phyloP scores from a whole-genome alignment of 2,888 invertebrate species.

The Acrobasis consociella region DNA sequence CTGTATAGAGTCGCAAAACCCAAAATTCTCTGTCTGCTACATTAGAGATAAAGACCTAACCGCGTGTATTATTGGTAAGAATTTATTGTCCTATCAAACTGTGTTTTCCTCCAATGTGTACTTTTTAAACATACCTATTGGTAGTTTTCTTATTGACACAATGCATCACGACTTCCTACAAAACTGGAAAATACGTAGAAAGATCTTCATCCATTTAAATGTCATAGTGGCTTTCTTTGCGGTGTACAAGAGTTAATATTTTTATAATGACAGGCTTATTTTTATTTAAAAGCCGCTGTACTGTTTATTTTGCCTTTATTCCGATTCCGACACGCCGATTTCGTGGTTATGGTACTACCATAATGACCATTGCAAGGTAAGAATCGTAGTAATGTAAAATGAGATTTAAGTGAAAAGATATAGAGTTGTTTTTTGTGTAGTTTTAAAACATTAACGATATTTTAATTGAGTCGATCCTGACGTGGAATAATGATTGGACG shows the following conservation, averaged over 20 bases:
- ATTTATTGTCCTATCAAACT: too few species aligned
- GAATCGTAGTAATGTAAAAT: constrained; percentile 46
- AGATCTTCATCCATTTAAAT: constrained; percentile 17
- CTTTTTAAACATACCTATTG: too few species aligned
- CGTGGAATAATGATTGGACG: constrained; percentile 82
- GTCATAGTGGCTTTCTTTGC: constrained; percentile 28
- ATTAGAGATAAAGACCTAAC: too few species aligned
- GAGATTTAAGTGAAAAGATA: constrained; percentile 41
- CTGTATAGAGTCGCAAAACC: too few species aligned
- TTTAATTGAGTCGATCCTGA: constrained; percentile 82
- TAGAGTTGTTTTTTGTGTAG: constrained; percentile 62
- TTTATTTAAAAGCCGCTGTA: constrained; percentile 59
- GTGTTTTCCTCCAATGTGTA: too few species aligned
- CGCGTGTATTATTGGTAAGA: too few species aligned
- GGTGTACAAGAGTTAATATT: constrained; percentile 47
- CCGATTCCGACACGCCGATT: constrained; percentile 79
- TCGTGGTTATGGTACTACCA: constrained; percentile 80
- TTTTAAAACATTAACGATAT: constrained; percentile 76
- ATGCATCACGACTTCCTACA: too few species aligned
- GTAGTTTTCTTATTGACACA: too few species aligned
- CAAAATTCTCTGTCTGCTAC: too few species aligned
- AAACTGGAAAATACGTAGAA: background rate
- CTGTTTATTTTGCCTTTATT: constrained; percentile 81
- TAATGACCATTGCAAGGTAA: constrained; percentile 78
- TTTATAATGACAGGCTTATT: constrained; percentile 66